Evolutionary conservation across 2,113 vertebrate genomes (phyloP), one percentile per base, ranked within the genome.

Genomic region (Gasterosteus aculeatus): DNA sequence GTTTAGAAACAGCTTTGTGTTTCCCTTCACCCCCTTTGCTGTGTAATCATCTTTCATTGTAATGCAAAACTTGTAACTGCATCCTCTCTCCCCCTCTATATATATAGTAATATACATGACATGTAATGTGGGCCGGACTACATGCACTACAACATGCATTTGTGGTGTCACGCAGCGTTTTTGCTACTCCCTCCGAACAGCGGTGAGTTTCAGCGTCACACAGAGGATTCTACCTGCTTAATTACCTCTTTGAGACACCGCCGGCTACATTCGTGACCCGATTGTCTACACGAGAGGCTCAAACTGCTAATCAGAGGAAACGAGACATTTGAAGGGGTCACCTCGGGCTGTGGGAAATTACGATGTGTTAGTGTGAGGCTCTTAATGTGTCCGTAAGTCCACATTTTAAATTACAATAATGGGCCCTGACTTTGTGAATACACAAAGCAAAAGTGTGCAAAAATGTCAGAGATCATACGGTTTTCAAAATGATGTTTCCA

Each of bases 1-100:
- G 85, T 88, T 83, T 82, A 63, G 66, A 80, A 5, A 73, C 33
- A 60, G 66, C 70, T 84, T 80, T 66, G 77, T 70, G 54, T 77
- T 83, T 77, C 19, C 61, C 74, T 80, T 72, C 58, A n/a, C 10
- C 59, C 18, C 51, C 75, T 70, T 85, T 77, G 73, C 85, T 76
- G 81, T 84, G 65, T 74, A 77, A 69, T 62, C 69, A 53, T 65
- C 8, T 11, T 4, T 59, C 47, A 26, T 78, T 75, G 33, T 68
- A 80, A 69, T 75, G 74, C 61, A 74, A 82, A 62, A 68, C 70
- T 53, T 68, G 53, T 68, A 49, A 70, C 46, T 19, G 58, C 18
- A 12, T 64, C 51, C 61, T 65, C 33, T 26, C 22, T 26, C 5
- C 3, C 33, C 5, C 33, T 35, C 33, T 35, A 35, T 35, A 35